Base-by-base conservation (phyloP, 2,113 vertebrate species). In the Prietella phreatophila region DNA sequence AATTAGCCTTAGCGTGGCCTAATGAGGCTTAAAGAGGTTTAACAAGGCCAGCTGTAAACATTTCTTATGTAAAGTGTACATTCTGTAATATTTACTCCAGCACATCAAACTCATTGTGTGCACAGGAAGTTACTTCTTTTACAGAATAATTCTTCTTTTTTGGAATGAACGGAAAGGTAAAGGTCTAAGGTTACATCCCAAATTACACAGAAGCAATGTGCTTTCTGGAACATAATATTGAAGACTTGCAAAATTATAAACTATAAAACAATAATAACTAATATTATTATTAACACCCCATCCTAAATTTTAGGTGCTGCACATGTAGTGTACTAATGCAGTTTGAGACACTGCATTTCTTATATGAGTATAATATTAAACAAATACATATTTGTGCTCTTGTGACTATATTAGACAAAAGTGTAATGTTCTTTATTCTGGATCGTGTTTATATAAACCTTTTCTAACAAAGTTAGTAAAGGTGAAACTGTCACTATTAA, bases 11-110 rank as follows among this genome's bases (percentile, higher is more conserved):
- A 75, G 25, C 10, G 0, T 67, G 61, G 14, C 25, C 39, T 55
- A n/a, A 55, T 55, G 14, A 84, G 82, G 36, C 36, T 19, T 67
- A 33, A 39, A 30, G n/a, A 75, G 73, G 33, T 60, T 27, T 36
- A 67, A 67, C 33, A 17, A 83, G 13, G 60, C 60, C 42, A 30
- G 56, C 56, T 78, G 71, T 85, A 85, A 85, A 85, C 84, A 85
- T n/a, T 33, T 53, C 27, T 30, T 63, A 83, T 25, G 13, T 53
- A 58, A 73, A 73, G 5, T 4, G 27, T 33, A 36, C 33, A 39
- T 5, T 85, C 67, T 56, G 53, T 25, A 36, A n/a, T 20, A 85
- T 14, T 39, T 65, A 30, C 65, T 56, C 9, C 25, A 56, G 42
- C 65, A 84, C 33, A 1, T 3, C 9, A 42, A 39, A 25, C 20